Base-by-base conservation (phyloP, 2,888 invertebrate genomes). In the Athripsodes cinereus region DNA sequence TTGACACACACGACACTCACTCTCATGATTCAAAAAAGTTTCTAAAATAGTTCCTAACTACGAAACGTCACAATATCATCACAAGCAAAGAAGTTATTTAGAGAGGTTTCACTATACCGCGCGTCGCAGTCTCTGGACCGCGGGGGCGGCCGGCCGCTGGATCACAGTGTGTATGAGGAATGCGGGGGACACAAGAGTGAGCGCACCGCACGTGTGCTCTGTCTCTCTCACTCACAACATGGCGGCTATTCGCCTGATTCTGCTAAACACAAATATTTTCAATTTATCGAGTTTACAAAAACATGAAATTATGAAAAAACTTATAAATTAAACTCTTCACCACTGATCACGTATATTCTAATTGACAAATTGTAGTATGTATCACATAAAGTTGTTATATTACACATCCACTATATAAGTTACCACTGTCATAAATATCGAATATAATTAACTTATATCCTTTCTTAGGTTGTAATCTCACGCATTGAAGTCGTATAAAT, bases 141-240 rank as follows among this genome's bases (percentile, higher is more conserved):
- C 74, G 75, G 75, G 73, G 71, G 77, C 77, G 73, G 75, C 47
- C 22, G 52, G 16, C 6, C 74, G 73, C 71, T 71, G 72, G 75
- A 21, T 47, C 26, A 48, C 53, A 31, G 73, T 70, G 49, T 74
- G 73, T 70, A 76, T 76, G 76, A 72, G 72, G 75, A 16, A 44
- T 26, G 19, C 10, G 74, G 73, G 71, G 72, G 72, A 75, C 21
- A 53, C 49, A 47, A 46, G 69, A 74, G 74, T 72, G 75, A 53
- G 60, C 51, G 60, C 52, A 50, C 51, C 52, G 35, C 55, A 49
- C 59, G 55, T 52, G 72, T 62, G 59, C 52, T 35, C 55, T 48
- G 53, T 56, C 47, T 61, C 62, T 48, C 58, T 34, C 60, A 60
- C 61, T 63, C 63, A 61, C 63, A 63, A 63, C 63, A 63, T 63